phyloP scores from a whole-genome alignment of 2,888 invertebrate species.

The Molanna angustata region DNA sequence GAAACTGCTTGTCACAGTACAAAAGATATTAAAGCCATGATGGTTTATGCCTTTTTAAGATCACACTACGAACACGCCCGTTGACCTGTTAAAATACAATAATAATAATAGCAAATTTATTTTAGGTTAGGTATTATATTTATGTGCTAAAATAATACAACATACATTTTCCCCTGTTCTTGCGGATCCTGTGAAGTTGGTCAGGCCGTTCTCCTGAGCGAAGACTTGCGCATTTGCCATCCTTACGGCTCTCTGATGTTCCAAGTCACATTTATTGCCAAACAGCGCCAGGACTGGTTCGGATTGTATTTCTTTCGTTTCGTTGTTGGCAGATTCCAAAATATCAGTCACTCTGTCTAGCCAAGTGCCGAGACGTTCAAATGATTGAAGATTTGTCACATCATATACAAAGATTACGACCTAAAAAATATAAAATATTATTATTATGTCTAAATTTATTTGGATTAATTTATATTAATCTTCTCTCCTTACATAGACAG shows the following conservation, averaged over 20 bases:
- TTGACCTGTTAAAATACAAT: too few species aligned
- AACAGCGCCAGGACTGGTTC: conserved; percentile 52
- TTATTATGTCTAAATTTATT: too few species aligned
- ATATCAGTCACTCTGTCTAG: conserved; percentile 53
- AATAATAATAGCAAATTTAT: too few species aligned
- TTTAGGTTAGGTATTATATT: too few species aligned
- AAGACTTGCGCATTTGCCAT: conserved; percentile 63
- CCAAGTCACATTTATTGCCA: conserved; percentile 72
- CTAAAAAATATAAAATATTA: conserved; percentile 49
- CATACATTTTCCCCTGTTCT: conserved; percentile 70
- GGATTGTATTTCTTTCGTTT: conserved; percentile 27
- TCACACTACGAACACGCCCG: too few species aligned
- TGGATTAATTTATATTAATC: too few species aligned
- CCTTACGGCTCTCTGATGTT: conserved; percentile 68
- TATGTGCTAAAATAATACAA: background rate
- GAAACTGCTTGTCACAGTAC: too few species aligned
- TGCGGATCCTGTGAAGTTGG: conserved; percentile 64
- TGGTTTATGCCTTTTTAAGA: too few species aligned
- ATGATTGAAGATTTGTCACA: conserved; percentile 75
- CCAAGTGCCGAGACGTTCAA: conserved; percentile 75
- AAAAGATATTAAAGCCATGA: too few species aligned
- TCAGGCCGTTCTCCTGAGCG: conserved; percentile 60
- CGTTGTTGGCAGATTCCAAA: conserved; percentile 45
- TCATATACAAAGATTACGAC: conserved; percentile 80
- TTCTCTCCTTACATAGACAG: too few species aligned